A percentile compares a stretch with the other conserved stretches of the same genome.
Conservation (phyloP, 2,797 vertebrate genomes). For the Halcyon leucocephala region DNA sequence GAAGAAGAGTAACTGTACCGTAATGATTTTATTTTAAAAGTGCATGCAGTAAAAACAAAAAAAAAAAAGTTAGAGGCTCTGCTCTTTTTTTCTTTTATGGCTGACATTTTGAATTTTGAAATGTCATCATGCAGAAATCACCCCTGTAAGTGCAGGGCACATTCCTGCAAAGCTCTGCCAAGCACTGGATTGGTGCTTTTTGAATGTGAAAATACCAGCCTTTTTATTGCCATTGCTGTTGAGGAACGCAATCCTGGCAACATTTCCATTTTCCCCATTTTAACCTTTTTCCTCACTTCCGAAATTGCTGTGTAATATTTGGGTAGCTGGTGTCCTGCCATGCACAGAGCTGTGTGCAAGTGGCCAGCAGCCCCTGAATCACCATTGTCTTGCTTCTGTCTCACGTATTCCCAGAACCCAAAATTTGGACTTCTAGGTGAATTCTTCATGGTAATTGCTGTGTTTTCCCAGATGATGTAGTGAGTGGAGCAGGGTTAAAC, state of each 20-base stretch:
- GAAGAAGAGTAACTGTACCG: not conserved
- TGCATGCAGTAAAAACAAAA: not conserved
- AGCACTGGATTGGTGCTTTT: not conserved
- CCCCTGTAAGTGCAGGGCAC: not conserved
- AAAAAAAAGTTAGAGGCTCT: not conserved
- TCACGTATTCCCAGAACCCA: not conserved
- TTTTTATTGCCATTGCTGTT: not conserved
- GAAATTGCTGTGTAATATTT: not conserved
- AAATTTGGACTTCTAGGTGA: not conserved
- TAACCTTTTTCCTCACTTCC: not conserved
- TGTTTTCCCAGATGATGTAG: not conserved
- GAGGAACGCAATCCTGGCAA: not conserved
- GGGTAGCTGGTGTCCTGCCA: not conserved
- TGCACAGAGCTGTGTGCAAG: accelerated
- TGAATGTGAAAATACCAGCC: conserved; percentile 4
- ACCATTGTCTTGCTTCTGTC: not conserved
- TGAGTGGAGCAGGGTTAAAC: not conserved
- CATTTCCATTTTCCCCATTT: not conserved
- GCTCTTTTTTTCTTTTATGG: not conserved
- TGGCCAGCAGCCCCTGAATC: not conserved
- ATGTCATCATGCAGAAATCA: conserved; percentile 51
- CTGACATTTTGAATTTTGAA: conserved; percentile 60
- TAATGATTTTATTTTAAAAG: not conserved
- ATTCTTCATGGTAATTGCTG: not conserved
- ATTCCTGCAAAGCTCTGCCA: conserved; percentile 3